A percentile compares a stretch with the other conserved stretches of the same genome.
Conservation (phyloP, 2,113 vertebrate genomes). For the Sinosuthora webbiana region DNA sequence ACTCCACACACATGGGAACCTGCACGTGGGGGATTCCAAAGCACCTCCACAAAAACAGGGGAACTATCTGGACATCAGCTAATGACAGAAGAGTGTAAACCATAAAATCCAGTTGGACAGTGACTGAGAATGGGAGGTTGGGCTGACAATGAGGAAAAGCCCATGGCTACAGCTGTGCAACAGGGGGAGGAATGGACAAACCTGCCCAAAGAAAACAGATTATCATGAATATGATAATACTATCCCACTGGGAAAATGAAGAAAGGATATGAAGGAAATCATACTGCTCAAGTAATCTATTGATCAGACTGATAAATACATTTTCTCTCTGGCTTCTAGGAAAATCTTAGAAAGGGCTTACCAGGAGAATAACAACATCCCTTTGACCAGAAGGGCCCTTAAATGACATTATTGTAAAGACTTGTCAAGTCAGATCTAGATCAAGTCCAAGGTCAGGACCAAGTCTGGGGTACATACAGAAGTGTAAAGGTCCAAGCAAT, state of each 20-base stretch:
- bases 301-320: neutral
- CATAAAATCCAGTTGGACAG: neutral
- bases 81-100: neutral
- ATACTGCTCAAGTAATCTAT: neutral
- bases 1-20: neutral
- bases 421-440: neutral
- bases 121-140: neutral
- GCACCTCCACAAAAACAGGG: neutral
- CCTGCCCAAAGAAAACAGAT: neutral
- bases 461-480: neutral
- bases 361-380: neutral
- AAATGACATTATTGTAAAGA: neutral
- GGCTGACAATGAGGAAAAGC: neutral
- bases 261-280: neutral
- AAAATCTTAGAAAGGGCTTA: neutral
- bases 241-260: neutral
- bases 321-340: neutral
- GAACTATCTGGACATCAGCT: neutral
- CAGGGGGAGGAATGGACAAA: neutral
- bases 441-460: neutral
- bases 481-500: neutral
- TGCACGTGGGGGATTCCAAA: neutral
- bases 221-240: neutral
- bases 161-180: neutral
- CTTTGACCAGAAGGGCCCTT: neutral